Percentiles rank a stretch among this genome's conserved stretches.
Conservation (phyloP, 2,888 invertebrate genomes). For the Cryptocheilus praepositus region DNA sequence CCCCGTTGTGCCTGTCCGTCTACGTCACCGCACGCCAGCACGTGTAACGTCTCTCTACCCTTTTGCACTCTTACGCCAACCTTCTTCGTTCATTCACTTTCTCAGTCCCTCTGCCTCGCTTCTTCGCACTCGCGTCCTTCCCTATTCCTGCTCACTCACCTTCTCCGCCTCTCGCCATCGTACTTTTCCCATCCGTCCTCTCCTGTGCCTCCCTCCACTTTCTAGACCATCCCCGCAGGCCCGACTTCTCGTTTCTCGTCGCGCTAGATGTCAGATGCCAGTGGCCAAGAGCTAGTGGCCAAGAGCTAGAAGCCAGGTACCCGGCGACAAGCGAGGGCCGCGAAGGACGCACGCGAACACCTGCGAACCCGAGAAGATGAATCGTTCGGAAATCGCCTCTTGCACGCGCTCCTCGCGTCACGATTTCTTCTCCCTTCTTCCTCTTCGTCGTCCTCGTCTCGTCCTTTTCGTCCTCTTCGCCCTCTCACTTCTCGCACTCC, state of each 20-base stretch:
- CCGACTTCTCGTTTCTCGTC: not conserved
- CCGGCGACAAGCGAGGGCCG: slow-evolving; percentile 20
- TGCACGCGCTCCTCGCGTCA: slow-evolving; percentile 14
- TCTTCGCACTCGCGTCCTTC: slow-evolving; percentile 12
- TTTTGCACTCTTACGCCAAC: too few relatives aligned
- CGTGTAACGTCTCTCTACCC: too few relatives aligned
- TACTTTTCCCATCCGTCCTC: not conserved
- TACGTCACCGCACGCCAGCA: too few relatives aligned
- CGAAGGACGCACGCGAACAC: slow-evolving; percentile 46
- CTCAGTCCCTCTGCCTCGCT: slow-evolving; percentile 7
- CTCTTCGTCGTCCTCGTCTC: not conserved
- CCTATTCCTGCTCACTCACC: not conserved
- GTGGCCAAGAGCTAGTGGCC: too few relatives aligned
- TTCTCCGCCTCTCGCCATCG: not conserved
- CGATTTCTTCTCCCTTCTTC: slow-evolving; percentile 11
- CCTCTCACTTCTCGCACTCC: slow-evolving; percentile 2
- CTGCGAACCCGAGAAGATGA: slow-evolving; percentile 44
- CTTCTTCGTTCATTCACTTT: too few relatives aligned
- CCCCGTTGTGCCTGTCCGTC: too few relatives aligned
- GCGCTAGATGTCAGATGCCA: too few relatives aligned
- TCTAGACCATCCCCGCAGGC: not conserved
- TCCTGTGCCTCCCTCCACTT: slow-evolving; percentile 2
- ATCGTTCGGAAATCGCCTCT: slow-evolving; percentile 43
- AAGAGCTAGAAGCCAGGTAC: too few relatives aligned
- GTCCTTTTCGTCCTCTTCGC: not conserved